These are phyloP conservation scores for Corythaeola cristata DNA, from an alignment of 2,113 vertebrate genomes.

Conservation along the genomic window DNA sequence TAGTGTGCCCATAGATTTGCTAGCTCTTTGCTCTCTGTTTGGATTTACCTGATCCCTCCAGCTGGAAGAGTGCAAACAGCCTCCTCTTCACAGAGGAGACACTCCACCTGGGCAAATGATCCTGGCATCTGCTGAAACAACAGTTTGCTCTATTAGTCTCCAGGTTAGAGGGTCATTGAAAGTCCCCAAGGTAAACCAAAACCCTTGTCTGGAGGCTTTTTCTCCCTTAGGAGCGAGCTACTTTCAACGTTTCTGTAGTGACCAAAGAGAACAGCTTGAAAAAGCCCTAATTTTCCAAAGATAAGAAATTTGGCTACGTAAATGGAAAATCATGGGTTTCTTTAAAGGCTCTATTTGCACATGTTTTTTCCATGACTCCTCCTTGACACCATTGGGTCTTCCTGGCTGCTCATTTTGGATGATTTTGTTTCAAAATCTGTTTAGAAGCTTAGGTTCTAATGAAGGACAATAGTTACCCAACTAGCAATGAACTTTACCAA, in stretches of 20 bases:
- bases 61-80: not conserved
- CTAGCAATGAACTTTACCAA: constrained; percentile 50
- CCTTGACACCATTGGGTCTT: not conserved
- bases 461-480: constrained; percentile 38
- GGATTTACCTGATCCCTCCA: not conserved
- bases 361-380: not conserved
- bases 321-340: not conserved
- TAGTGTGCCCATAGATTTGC: not conserved
- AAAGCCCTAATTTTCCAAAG: not conserved
- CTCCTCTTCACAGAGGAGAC: not conserved
- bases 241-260: not conserved
- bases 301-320: not conserved
- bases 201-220: not conserved
- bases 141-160: not conserved
- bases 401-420: constrained; percentile 20
- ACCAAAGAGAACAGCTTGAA: not conserved
- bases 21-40: not conserved
- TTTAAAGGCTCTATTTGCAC: not conserved
- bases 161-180: not conserved
- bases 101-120: fast-evolving
- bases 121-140: not conserved
- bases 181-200: not conserved
- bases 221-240: not conserved
- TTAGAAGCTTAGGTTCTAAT: constrained; percentile 44
- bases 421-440: constrained; percentile 37